These are phyloP conservation scores for Aphrocallistes beatrix DNA, from an alignment of 37 sponge, comb jelly and placozoan species.

Conservation along the genomic window DNA sequence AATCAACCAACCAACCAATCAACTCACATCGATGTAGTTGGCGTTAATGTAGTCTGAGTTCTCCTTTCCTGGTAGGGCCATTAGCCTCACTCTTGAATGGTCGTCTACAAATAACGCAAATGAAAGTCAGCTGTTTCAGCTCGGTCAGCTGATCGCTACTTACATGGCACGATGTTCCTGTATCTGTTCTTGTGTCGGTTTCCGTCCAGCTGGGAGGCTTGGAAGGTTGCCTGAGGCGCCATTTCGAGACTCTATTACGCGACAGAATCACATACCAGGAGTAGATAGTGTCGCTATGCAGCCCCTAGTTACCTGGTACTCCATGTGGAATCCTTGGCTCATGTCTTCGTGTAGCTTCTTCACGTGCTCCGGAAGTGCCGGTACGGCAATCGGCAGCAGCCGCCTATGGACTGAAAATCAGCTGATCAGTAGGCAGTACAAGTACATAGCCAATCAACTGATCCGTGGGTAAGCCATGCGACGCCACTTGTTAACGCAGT, in stretches of 20 bases:
- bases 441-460: too few relatives aligned
- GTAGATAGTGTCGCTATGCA: not conserved
- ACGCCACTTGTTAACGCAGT: too few relatives aligned
- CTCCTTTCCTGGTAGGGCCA: not conserved
- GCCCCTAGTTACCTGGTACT: not conserved
- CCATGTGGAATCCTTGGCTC: not conserved
- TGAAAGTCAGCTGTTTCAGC: not conserved
- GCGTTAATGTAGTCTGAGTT: constrained; percentile 5
- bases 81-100: not conserved
- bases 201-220: constrained; percentile 22
- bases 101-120: not conserved
- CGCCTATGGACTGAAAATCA: not conserved
- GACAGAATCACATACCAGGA: not conserved
- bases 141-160: constrained; percentile 17
- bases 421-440: not conserved
- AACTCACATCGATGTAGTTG: not conserved
- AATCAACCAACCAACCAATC: not conserved
- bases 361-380: not conserved
- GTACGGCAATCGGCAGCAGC: not conserved
- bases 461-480: too few relatives aligned
- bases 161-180: constrained; percentile 50
- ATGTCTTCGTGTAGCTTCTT: not conserved
- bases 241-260: constrained; percentile 23
- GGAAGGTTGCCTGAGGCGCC: constrained; percentile 22
- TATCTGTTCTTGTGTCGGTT: constrained; percentile 48